These are phyloP conservation scores for Drosophila monieri DNA, from an alignment of 2,888 invertebrate species.

Conservation along the genomic window DNA sequence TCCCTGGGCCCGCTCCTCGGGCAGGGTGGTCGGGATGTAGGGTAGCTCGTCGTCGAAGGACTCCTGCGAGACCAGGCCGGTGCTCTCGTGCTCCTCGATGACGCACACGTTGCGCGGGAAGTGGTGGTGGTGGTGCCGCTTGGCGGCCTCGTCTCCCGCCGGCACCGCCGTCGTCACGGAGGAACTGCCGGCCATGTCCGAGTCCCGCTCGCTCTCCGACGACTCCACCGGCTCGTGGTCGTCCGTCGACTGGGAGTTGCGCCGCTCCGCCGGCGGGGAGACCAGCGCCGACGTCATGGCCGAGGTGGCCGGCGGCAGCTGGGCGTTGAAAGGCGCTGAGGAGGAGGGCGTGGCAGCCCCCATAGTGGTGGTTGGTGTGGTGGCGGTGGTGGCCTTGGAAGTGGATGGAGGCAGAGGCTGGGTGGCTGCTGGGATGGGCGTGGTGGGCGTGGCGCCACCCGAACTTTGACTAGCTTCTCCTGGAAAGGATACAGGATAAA, in stretches of 20 bases:
- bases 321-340: background rate
- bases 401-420: constrained; percentile 52
- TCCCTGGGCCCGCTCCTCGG: constrained; percentile 92
- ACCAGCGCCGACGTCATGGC: constrained; percentile 13
- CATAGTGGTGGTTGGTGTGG: background rate
- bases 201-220: constrained; percentile 90
- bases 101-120: constrained; percentile 85
- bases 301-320: background rate
- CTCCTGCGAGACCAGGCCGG: constrained; percentile 91
- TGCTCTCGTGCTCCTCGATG: constrained; percentile 88
- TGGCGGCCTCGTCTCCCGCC: constrained; percentile 68
- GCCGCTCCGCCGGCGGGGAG: constrained; percentile 18
- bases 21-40: constrained; percentile 95
- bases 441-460: constrained; percentile 46
- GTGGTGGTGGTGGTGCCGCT: constrained; percentile 82
- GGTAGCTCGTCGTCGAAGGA: constrained; percentile 94
- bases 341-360: background rate
- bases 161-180: constrained; percentile 70
- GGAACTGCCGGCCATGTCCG: constrained; percentile 84
- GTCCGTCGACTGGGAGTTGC: constrained; percentile 81
- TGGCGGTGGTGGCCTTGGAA: constrained; percentile 35
- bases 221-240: constrained; percentile 85
- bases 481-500: background rate
- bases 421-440: constrained; percentile 56
- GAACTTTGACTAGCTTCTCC: constrained; percentile 38